Percentiles rank a stretch among this genome's conserved stretches.
These are phyloP conservation scores for Acleris cristana DNA, from an alignment of 2,888 invertebrate species.

Conservation along the genomic window DNA sequence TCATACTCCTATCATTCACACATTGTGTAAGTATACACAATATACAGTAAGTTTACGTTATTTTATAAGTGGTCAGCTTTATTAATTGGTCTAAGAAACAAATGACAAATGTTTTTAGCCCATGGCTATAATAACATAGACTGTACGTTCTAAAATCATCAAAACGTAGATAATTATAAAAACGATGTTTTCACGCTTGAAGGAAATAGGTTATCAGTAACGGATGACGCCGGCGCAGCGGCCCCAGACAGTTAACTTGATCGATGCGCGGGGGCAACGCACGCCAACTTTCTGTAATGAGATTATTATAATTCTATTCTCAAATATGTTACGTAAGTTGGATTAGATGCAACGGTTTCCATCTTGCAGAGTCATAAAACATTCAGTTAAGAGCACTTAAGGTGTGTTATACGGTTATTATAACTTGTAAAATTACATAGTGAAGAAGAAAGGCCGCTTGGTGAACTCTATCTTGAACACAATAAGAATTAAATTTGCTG, in stretches of 20 bases:
- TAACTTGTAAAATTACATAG: too few relatives aligned
- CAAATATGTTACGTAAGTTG: constrained; percentile 16
- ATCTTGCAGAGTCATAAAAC: constrained; percentile 15
- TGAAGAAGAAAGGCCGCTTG: too few relatives aligned
- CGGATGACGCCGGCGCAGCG: constrained; percentile 19
- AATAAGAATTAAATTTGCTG: too few relatives aligned
- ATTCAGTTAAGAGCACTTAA: background rate
- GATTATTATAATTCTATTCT: constrained; percentile 31
- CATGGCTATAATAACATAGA: too few relatives aligned
- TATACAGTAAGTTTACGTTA: too few relatives aligned
- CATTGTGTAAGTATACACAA: too few relatives aligned
- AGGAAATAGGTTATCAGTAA: constrained; percentile 31
- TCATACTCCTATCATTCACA: too few relatives aligned
- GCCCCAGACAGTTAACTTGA: constrained; percentile 17
- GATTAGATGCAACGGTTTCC: constrained; percentile 9
- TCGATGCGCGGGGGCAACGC: constrained; percentile 32
- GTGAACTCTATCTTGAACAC: too few relatives aligned
- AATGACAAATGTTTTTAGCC: too few relatives aligned
- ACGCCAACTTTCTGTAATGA: constrained; percentile 33
- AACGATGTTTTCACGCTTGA: constrained; percentile 6
- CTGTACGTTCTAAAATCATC: too few relatives aligned
- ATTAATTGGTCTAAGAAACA: too few relatives aligned
- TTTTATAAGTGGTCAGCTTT: too few relatives aligned
- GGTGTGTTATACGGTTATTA: background rate
- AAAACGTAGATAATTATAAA: background rate